Base-by-base conservation (phyloP, 2,113 vertebrate species). In the Cavia porcellus region DNA sequence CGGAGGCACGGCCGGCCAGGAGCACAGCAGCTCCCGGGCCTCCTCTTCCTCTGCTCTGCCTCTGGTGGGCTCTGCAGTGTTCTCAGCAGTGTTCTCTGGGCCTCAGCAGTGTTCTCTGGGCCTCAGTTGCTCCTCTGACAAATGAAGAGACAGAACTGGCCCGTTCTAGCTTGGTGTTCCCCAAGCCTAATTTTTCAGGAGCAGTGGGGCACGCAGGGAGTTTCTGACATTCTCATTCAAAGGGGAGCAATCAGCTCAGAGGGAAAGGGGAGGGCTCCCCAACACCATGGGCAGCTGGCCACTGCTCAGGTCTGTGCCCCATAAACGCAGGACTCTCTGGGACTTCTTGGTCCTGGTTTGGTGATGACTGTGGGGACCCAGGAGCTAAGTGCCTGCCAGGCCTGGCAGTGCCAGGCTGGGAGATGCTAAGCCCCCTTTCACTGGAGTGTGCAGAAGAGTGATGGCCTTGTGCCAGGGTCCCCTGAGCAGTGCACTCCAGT, bases 121-220 rank as follows among this genome's bases (percentile, higher is more conserved):
- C 59, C 66, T 45, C 17, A 5, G 50, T 15, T 32, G 24, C 70
- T 59, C 68, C 22, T 32, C 84, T 38, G 59, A 35, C 79, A 30
- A 11, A 0, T 14, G 50, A 55, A n/a, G 0, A 2, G 0, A n/a
- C 0, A 0, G 52, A 10, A 45, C 0, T 1, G 47, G 5, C 22
- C 61, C 50, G 35, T 30, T 19, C 3, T 11, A 6, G 82, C 57
- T 45, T 10, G 13, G 0, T n/a, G 38, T 50, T 3, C 55, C 32
- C 7, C 32, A 8, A 55, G 30, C 35, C 80, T 6, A 28, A 13
- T 1, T 28, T 25, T 10, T 28, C 25, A 24, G 35, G 42, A 30
- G 38, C 75, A 50, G 75, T 66, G 47, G n/a, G 13, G 12, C 3
- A 13, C 42, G 13, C 74, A 11, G 38, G 7, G 50, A 12, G 47